A percentile compares a stretch with the other conserved stretches of the same genome.
phyloP scores from a whole-genome alignment of 1,140 invertebrate genomes.

The Macrostomum lignano region DNA sequence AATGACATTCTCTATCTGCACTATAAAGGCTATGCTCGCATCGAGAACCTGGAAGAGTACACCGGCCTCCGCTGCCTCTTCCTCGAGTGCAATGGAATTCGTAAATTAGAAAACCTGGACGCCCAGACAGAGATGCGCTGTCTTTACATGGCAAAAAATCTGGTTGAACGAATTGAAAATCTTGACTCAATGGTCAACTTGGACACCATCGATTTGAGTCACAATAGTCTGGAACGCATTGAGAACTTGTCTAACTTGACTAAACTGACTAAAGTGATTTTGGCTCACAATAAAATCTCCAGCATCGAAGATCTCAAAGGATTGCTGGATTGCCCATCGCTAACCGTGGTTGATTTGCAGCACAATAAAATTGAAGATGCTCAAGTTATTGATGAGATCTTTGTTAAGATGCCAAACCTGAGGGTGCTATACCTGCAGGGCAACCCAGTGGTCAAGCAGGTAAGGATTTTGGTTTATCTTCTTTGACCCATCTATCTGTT shows the following conservation, averaged over 20 bases:
- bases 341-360: constrained; percentile 56
- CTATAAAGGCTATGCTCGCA: constrained; percentile 54
- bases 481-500: too few relatives aligned
- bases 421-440: constrained; percentile 43
- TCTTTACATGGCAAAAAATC: constrained; percentile 59
- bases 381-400: constrained; percentile 32
- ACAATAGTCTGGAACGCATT: constrained; percentile 51
- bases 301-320: constrained; percentile 41
- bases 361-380: constrained; percentile 51
- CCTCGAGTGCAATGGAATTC: constrained; percentile 66
- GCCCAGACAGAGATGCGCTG: constrained; percentile 44
- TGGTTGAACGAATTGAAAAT: constrained; percentile 57
- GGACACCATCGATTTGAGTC: constrained; percentile 53
- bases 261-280: constrained; percentile 46
- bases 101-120: constrained; percentile 49
- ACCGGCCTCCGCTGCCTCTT: constrained; percentile 64
- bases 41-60: constrained; percentile 72
- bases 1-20: constrained; percentile 81
- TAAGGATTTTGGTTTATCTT: too few relatives aligned
- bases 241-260: constrained; percentile 47
- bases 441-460: constrained; percentile 48
- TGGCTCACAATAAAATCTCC: constrained; percentile 51
- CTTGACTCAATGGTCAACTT: constrained; percentile 39
- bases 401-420: constrained; percentile 25
- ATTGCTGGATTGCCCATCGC: constrained; percentile 36